Base-by-base conservation (phyloP, 2,888 invertebrate genomes). In the Eustalomyia histrio region DNA sequence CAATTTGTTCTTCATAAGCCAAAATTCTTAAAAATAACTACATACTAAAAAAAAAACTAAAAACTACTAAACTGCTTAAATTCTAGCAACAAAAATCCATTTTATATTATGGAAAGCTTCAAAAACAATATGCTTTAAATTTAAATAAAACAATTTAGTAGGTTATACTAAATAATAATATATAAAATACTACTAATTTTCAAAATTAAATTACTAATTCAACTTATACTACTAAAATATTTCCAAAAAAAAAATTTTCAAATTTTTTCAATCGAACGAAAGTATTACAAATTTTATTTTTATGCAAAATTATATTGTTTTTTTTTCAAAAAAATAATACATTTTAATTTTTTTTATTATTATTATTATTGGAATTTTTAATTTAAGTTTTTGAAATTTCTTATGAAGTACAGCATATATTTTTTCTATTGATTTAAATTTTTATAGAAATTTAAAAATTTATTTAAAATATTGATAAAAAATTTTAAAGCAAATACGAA, bases 1-100 rank as follows among this genome's bases (percentile, higher is more conserved):
- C 21, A 55, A 69, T 12, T 47, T 71, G 21, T 65, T 73, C 53
- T 69, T 71, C 24, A 63, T 63, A 81, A 78, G 67, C 78, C 71
- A 78, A 78, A 71, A 75, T 61, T 78, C 65, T 74, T 58, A 10
- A 35, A 68, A 80, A 58, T 33, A 61, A 72, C 21, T 58, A 55
- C n/a, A n/a, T n/a, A n/a, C 17, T 55, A 33, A 63, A 69, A 63
- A 33, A 14, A 24, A 2, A n/a, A 33, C 55, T n/a, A n/a, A 29
- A 24, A 68, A 63, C 53, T 9, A 47, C 43, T 33, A 17, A 43
- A 17, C 50, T 73, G 53, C 68, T 68, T 68, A 16, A 33, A 33
- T 12, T 58, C 9, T 33, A 24, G n/a, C 5, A 10, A 6, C 39
- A 12, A 63, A 6, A 39, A 6, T 39, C 39, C 39, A 39, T 39